Evolutionary conservation across 1,140 invertebrate species (phyloP), one percentile per base, ranked within the genome.

Genomic region (Anthonomus grandis): DNA sequence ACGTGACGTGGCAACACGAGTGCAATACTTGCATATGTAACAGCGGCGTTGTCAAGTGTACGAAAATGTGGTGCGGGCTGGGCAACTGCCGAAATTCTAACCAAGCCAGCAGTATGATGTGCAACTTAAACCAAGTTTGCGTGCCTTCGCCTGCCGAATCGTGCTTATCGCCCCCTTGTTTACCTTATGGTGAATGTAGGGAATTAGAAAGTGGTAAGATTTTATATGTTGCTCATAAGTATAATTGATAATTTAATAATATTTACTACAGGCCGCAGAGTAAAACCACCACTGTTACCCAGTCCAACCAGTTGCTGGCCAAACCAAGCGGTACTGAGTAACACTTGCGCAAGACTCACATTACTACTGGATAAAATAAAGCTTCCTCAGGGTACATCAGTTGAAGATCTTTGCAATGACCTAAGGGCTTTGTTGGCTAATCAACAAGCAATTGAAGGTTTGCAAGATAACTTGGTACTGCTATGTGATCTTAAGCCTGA

Each of bases 11-110:
- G 86, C 79, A 83, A 70, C 68, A 74, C 60, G 84, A 87, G 36
- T 95, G 92, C 75, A 94, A 95, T 73, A 81, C 83, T 1, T 94
- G 91, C 70, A 79, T 83, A 38, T 94, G 91, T 68, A 75, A 79
- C 10, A 84, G 84, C 48, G 85, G 86, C 8, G 81, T 83, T 39
- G 85, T 86, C 12, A 79, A 81, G 15, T 95, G 91, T 75, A 92
- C 89, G 42, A 84, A 88, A 67, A 84, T 94, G 15, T 91, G 89
- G 89, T 91, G 89, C 67, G 89, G 89, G 4, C 77, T 87, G 18
- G 81, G 83, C n/a, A 90, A 91, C 69, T 92, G 89, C 67, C 75
- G 89, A 24, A 83, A 80, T 53, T 71, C 71, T 6, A 76, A 64
- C 21, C 57, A 62, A 36, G 42, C 57, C 31, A 68, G 74, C 24